Evolutionary conservation across 1,140 invertebrate genomes (phyloP).

Genomic region (Metopolophium dirhodum): DNA sequence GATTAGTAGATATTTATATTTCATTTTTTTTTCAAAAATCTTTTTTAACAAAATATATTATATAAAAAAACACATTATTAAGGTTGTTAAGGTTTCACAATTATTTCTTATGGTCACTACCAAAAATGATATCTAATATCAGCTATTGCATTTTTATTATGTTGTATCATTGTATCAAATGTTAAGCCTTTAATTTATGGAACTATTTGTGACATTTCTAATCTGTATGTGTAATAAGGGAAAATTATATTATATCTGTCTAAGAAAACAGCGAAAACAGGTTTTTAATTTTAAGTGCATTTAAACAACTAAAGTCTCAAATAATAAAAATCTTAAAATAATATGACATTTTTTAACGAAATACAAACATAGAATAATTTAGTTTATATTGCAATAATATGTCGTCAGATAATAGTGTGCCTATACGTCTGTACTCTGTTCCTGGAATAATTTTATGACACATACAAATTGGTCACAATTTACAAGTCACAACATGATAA

Average conservation of each 20-base stretch:
- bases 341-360: neutral
- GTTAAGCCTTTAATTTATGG: too few species aligned
- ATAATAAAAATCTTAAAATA: neutral
- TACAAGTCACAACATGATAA: neutral
- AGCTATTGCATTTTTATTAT: neutral
- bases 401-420: neutral
- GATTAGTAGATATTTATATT: neutral
- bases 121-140: neutral
- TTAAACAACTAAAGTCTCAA: neutral
- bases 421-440: neutral
- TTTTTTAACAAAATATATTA: neutral
- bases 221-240: neutral
- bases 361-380: neutral
- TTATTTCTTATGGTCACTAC: neutral
- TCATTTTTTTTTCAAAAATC: neutral
- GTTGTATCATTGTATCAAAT: too few species aligned
- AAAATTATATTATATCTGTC: neutral
- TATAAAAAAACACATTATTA: neutral
- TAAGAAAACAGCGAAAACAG: fast-evolving
- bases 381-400: neutral
- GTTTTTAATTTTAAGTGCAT: neutral
- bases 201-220: neutral
- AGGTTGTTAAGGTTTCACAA: neutral
- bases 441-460: neutral
- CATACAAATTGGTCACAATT: neutral